Evolutionary conservation across 2,888 invertebrate species (phyloP), one percentile per base, ranked within the genome.

Genomic region (Drosophila yooni): DNA sequence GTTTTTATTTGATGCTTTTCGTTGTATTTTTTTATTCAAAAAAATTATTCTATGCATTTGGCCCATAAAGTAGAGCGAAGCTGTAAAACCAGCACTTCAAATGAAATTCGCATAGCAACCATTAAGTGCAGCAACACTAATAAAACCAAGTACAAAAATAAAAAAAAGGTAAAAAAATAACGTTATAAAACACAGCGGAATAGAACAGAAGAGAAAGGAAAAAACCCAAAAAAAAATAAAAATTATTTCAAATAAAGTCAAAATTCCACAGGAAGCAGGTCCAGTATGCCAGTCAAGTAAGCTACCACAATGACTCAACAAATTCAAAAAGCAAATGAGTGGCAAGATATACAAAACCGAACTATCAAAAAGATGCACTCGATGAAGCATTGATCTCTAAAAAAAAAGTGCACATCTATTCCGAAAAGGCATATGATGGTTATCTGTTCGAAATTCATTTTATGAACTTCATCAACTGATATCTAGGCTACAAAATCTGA

Each of bases 231-330:
- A 71, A 69, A 68, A 84, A 76, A 70, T 71, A 34, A 29, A 34
- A 57, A 50, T 88, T 76, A 75, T 82, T 79, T 88, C 72, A 78
- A 89, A 88, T 88, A 88, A 88, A 88, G 86, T 81, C 78, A 74
- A 83, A 89, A 88, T 61, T 84, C 76, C 73, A 76, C 76, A 78
- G 82, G 75, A 80, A 73, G 60, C 52, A 62, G 48, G 13, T 33
- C 33, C 33, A 33, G 33, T 36, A 29, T 56, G 54, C 11, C 38
- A 34, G 33, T 31, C 52, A 56, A 57, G 61, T 29, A 60, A 54
- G 67, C 27, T n/a, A 34, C 62, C 68, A 72, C 81, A 80, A 69
- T 73, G 62, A 27, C 48, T 56, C 64, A 57, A 68, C 64, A 83
- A 86, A 78, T 88, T 78, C 64, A 68, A 78, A 78, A 78, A 69